Percentiles rank a stretch among this genome's conserved stretches.
Conservation (phyloP, 2,113 vertebrate species). For the Donacobius atricapilla region DNA sequence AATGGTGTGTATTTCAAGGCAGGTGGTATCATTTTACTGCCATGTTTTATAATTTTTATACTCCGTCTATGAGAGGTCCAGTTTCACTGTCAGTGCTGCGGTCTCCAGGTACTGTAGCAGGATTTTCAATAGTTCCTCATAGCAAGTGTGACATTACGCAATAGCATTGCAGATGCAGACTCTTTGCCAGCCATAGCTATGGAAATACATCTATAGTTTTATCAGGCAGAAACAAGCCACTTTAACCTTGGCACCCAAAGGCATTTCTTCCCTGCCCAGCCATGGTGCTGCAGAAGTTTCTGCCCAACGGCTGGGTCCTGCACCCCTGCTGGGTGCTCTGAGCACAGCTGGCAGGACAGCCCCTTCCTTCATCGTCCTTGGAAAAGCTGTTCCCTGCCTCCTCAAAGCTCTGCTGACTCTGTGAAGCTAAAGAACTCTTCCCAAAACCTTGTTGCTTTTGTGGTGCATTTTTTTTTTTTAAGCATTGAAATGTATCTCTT, state of each 20-base stretch:
- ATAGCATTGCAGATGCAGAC: background rate
- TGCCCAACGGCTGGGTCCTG: background rate
- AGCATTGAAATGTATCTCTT: background rate
- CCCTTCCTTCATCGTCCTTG: background rate
- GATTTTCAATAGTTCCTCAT: background rate
- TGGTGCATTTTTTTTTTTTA: rapidly evolving
- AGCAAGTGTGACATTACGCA: background rate
- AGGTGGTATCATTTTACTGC: background rate
- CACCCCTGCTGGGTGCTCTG: background rate
- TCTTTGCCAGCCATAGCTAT: background rate
- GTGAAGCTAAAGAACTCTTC: background rate
- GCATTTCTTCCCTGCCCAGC: background rate
- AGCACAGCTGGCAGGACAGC: background rate
- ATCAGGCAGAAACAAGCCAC: background rate
- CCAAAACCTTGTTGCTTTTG: background rate
- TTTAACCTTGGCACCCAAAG: background rate
- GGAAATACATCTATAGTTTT: background rate
- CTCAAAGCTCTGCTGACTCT: background rate
- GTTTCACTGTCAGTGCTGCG: background rate
- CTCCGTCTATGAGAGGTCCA: background rate
- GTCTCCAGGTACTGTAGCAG: background rate
- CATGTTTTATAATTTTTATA: background rate
- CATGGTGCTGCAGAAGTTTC: background rate
- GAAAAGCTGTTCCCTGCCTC: background rate
- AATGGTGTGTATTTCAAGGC: background rate